Base-by-base conservation (phyloP, 1,140 invertebrate species). In the Choristoneura fumiferana region DNA sequence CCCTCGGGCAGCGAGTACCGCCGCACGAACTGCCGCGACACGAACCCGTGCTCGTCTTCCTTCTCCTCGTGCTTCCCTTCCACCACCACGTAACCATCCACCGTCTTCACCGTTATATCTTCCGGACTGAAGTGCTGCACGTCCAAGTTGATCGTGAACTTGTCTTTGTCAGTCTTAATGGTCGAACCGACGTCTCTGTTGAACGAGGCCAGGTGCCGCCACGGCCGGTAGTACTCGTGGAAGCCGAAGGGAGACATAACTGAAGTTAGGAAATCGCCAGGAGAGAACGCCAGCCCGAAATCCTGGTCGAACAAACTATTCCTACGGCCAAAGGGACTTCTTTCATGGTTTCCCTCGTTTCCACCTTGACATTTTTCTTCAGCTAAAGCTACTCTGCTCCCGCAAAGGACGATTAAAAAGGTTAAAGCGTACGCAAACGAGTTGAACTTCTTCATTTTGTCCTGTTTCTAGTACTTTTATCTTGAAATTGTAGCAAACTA, bases 71-170 rank as follows among this genome's bases (percentile, higher is more conserved):
- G 93, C 73, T 94, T 94, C 0, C 92, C 94, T 75, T 93, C 90
- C 8, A 95, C 88, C 5, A 94, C 89, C 0, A 95, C 87, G 35
- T 89, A 91, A 54, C 93, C 92, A 61, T 94, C 93, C 0, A 93
- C 87, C 0, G 93, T 93, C 76, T 95, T 96, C 0, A 96, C 94
- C 1, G 89, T 92, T 53, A 96, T 92, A 78, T 96, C 95, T 62
- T 95, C 93, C 0, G 95, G 95, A 22, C 92, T 89, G 43, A 85
- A 85, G 43, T 85, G 78, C 52, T 81, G 81, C 1, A 85, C 82
- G 38, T 85, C 81, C 35, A 86, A 63, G 40, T 81, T 84, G 3
- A 85, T 68, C n/a, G 78, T 76, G 59, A 85, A 85, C 49, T 74
- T 71, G 29, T 84, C 70, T 18, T 86, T 82, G 12, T 86, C 84